These are phyloP conservation scores for Pipistrellus kuhlii DNA, from an alignment of 2,797 vertebrate genomes.

Conservation along the genomic window DNA sequence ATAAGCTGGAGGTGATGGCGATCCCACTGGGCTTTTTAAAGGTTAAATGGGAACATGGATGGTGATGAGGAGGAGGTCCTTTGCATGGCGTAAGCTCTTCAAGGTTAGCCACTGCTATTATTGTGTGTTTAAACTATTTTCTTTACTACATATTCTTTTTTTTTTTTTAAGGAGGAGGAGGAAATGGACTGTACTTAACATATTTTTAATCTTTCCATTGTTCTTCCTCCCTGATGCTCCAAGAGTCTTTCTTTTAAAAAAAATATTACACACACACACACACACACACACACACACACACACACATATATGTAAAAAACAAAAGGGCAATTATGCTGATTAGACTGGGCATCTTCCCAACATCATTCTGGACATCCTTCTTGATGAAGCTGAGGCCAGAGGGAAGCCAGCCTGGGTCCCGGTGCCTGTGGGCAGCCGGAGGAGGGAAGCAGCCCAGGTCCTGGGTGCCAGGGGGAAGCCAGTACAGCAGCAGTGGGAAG, in stretches of 20 bases:
- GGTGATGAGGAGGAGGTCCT: background rate
- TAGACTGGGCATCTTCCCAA: too few species aligned
- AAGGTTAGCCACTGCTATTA: background rate
- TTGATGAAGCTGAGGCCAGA: too few species aligned
- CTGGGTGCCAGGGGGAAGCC: too few species aligned
- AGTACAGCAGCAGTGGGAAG: too few species aligned
- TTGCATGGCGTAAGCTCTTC: background rate
- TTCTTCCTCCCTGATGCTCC: background rate
- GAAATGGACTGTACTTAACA: background rate
- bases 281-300: too few species aligned
- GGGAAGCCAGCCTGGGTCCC: too few species aligned
- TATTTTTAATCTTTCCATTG: background rate
- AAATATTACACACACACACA: too few species aligned
- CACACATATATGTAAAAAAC: too few species aligned
- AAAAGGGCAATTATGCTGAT: too few species aligned
- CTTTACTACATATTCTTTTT: background rate
- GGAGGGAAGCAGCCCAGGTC: too few species aligned
- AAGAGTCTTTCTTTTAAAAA: background rate
- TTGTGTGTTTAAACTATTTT: background rate
- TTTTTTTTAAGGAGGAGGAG: background rate
- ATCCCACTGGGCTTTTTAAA: background rate
- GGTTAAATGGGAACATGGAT: background rate
- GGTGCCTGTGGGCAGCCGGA: too few species aligned
- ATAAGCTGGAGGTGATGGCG: background rate
- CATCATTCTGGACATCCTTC: too few species aligned